Conservation (phyloP, 2,113 vertebrate species). For the Nycticorax nycticorax region DNA sequence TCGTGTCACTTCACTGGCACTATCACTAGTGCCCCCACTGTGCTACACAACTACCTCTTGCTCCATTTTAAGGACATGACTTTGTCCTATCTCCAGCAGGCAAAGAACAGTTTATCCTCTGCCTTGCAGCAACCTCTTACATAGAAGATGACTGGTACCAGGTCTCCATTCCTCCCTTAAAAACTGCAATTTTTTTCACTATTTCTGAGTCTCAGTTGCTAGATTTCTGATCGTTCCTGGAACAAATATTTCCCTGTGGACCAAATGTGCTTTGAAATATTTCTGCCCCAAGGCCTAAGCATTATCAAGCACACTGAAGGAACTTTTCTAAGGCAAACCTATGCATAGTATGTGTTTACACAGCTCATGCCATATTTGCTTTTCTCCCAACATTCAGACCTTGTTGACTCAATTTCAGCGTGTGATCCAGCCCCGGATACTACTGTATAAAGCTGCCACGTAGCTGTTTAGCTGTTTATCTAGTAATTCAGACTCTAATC, state of each 20-base stretch:
- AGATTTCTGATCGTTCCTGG: neutral
- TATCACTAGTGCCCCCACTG: neutral
- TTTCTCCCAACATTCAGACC: neutral
- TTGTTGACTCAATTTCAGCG: constrained; percentile 21
- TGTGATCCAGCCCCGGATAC: neutral
- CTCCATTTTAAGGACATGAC: neutral
- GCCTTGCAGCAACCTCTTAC: neutral
- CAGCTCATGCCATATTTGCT: constrained; percentile 9
- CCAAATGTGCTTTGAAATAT: neutral
- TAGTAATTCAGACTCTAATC: constrained; percentile 27
- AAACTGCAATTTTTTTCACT: neutral
- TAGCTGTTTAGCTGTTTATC: constrained; percentile 40
- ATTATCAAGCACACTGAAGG: neutral
- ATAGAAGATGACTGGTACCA: neutral
- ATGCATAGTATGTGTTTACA: neutral
- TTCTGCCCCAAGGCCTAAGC: neutral
- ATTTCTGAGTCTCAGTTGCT: neutral
- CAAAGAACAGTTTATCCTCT: neutral
- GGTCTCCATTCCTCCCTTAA: neutral
- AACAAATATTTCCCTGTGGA: neutral
- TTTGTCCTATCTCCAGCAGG: neutral
- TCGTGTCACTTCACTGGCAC: neutral
- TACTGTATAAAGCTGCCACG: constrained; percentile 13
- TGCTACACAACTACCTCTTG: neutral
- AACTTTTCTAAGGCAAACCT: neutral